Base-by-base conservation (phyloP, 2,113 vertebrate species). In the Eclectus roratus region DNA sequence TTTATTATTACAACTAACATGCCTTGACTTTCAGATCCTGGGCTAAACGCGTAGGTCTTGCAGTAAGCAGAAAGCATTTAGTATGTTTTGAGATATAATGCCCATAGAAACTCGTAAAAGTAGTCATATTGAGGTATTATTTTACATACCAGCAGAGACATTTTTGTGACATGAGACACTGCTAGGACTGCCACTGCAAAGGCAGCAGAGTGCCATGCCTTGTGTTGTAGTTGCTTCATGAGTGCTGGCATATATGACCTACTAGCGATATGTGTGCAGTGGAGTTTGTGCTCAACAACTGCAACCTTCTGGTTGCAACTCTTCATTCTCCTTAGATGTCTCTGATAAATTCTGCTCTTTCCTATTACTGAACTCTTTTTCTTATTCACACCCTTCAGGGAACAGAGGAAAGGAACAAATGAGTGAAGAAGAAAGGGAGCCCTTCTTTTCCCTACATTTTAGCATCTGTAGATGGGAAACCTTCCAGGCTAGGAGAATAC, bases 191-290 rank as follows among this genome's bases (percentile, higher is more conserved):
- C 10, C 17, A 5, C 31, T 44, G 71, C n/a, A 39, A 47, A 76
- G 56, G 44, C 44, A 60, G 47, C 43, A 43, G 58, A 31, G 33
- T 49, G 19, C 28, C 13, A 1, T 31, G 7, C 52, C 27, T 68
- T 1, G 1, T 44, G 63, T 21, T 55, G 50, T 44, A 50, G 24
- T 13, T 50, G 15, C 35, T 87, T 72, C 2, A 1, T 7, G 41
- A 63, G 27, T 8, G 31, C n/a, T n/a, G 37, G 49, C 24, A 13
- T 64, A 0, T 10, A 53, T 89, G 66, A 55, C 4, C 17, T 68
- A 6, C 16, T 7, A 29, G 70, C 1, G 0, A 9, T 18, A 20
- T 0, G 11, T 10, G 19, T 53, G 33, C 35, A n/a, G 13, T 11
- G 47, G 12, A 69, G 33, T 73, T 73, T 79, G 58, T 73, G 77